These are phyloP conservation scores for Himalopsyche tibetana DNA, from an alignment of 2,888 invertebrate species.

Conservation along the genomic window DNA sequence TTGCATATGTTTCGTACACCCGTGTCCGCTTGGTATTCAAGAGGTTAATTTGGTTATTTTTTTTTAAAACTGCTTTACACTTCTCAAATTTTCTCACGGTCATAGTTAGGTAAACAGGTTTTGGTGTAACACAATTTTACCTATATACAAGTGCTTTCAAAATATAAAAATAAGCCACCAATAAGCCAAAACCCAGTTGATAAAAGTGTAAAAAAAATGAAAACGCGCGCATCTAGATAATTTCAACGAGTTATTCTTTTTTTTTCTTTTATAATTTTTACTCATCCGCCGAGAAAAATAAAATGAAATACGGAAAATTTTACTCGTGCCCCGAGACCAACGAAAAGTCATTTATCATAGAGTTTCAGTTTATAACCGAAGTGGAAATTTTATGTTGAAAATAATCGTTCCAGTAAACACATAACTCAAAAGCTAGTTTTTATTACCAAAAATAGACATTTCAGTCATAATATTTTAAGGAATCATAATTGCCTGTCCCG, in stretches of 20 bases:
- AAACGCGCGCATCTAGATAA: neutral
- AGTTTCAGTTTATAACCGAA: neutral
- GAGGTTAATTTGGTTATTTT: too few species aligned
- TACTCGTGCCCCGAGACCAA: neutral
- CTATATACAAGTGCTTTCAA: too few species aligned
- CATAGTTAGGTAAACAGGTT: too few species aligned
- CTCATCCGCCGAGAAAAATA: conserved; percentile 12
- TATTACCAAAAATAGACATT: too few species aligned
- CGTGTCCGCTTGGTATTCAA: too few species aligned
- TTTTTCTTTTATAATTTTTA: conserved; percentile 17
- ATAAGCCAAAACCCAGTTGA: neutral
- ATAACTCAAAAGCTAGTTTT: neutral
- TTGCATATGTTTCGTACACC: too few species aligned
- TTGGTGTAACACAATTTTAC: too few species aligned
- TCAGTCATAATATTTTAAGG: too few species aligned
- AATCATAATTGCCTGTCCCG: too few species aligned
- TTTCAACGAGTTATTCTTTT: neutral
- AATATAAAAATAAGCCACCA: too few species aligned
- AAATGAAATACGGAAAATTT: conserved; percentile 1
- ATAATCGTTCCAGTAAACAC: neutral
- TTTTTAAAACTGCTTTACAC: too few species aligned
- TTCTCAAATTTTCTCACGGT: too few species aligned
- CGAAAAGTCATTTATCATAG: conserved; percentile 26
- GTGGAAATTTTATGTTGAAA: conserved; percentile 3
- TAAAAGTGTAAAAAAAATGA: neutral